Percentiles rank a stretch among this genome's conserved stretches.
Conservation (phyloP, 2,797 vertebrate species). For the Periophthalmus magnuspinnatus region DNA sequence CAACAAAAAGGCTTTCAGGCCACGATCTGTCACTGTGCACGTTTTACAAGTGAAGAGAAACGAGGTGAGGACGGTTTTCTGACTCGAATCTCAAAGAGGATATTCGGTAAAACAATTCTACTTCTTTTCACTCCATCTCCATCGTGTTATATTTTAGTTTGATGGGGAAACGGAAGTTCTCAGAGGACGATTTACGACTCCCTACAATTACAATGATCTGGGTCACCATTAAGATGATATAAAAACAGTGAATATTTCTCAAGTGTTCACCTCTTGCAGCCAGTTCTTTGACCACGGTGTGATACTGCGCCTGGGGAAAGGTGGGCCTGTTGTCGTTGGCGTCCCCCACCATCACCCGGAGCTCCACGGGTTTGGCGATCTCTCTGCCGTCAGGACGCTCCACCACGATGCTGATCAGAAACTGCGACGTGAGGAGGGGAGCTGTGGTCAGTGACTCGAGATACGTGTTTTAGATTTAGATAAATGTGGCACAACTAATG, state of each 20-base stretch:
- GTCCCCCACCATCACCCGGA: constrained; percentile 80
- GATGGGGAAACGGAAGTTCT: too few relatives aligned
- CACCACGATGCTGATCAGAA: constrained; percentile 77
- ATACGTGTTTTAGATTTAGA: neutral
- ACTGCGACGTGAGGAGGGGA: constrained; percentile 54
- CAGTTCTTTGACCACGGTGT: constrained; percentile 77
- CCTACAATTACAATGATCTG: too few relatives aligned
- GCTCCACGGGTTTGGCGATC: constrained; percentile 77
- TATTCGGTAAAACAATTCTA: constrained; percentile 27
- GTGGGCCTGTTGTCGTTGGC: constrained; percentile 82
- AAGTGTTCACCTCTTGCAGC: constrained; percentile 61
- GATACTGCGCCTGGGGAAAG: constrained; percentile 74
- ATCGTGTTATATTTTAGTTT: too few relatives aligned
- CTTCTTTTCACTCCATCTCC: constrained; percentile 22
- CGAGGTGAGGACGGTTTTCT: constrained; percentile 38
- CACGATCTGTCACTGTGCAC: constrained; percentile 36
- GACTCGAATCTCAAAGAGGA: constrained; percentile 47
- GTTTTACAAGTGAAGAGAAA: constrained; percentile 42
- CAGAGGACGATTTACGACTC: too few relatives aligned
- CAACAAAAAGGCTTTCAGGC: constrained; percentile 57
- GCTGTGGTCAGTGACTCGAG: neutral
- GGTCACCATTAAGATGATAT: too few relatives aligned
- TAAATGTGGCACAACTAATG: neutral
- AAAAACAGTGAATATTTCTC: neutral
- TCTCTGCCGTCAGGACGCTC: constrained; percentile 78